Evolutionary conservation across 2,797 vertebrate genomes (phyloP), one percentile per base, ranked within the genome.

Genomic region (Taenioides sp.): DNA sequence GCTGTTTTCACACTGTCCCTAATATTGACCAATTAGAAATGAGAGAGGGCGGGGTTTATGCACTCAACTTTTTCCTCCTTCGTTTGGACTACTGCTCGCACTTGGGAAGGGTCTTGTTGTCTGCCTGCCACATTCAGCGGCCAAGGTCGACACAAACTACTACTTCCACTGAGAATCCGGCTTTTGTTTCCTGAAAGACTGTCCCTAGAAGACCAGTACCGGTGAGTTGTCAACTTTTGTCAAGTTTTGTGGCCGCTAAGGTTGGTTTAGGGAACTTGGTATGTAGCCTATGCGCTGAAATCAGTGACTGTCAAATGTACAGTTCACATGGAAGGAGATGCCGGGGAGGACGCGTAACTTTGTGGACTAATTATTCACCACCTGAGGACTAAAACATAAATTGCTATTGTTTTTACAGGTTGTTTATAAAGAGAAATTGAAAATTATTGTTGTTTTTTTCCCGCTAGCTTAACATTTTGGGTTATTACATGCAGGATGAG

Each of bases 331-430:
- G 75, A 55, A 68, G 18, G 74, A 72, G 85, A 87, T 72, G 86
- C 88, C 86, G 82, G 80, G 80, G 78, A 76, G 79, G 79, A 84
- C 82, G 78, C 67, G 88, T 84, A 85, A 86, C 81, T 37, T 3
- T 11, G 80, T 71, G 80, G 84, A 77, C 75, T 71, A 63, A 50
- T 71, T 9, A 68, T 79, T 76, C 78, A n/a, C 11, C 67, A 22
- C 50, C 10, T 23, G 3, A 17, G 54, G 25, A 28, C 47, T 61
- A 27, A 37, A n/a, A 1, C 1, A 67, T 28, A 49, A 43, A 4
- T 12, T 57, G 0, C 6, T n/a, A 3, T 27, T 7, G 10, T 3
- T n/a, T 73, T 69, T 25, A 60, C 10, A 9, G 20, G 6, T 2
- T 5, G 28, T 34, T 47, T 25, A 55, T 62, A 31, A 65, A 7